A percentile compares a stretch with the other conserved stretches of the same genome.
phyloP scores from a whole-genome alignment of 2,888 invertebrate species.

The Sarcophaga rosellei region DNA sequence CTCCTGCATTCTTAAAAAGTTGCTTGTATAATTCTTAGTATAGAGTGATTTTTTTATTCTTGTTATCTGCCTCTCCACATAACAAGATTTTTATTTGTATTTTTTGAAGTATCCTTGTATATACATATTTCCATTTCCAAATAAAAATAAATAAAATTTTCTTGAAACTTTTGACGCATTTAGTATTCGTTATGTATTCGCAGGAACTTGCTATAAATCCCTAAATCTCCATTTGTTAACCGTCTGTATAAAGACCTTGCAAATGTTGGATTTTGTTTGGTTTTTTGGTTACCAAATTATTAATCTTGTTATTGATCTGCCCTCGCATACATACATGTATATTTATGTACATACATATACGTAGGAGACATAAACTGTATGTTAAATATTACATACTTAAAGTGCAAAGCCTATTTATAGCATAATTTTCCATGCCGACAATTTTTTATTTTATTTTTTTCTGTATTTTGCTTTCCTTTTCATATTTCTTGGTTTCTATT shows the following conservation, averaged over 20 bases:
- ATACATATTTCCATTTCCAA: too few species aligned
- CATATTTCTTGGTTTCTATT: conserved; percentile 8
- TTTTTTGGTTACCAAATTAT: neutral
- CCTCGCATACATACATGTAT: neutral
- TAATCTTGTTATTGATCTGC: neutral
- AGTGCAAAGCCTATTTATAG: conserved; percentile 61
- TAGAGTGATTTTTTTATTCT: too few species aligned
- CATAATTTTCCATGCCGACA: conserved; percentile 29
- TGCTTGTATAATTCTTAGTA: too few species aligned
- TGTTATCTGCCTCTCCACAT: too few species aligned
- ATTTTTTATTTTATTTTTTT: neutral
- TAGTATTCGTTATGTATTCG: neutral
- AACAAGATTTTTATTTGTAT: too few species aligned
- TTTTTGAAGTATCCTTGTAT: too few species aligned
- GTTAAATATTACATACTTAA: conserved; percentile 54
- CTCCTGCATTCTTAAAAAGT: too few species aligned
- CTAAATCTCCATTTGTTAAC: neutral
- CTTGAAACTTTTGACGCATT: neutral
- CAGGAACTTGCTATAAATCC: neutral
- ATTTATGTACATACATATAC: neutral
- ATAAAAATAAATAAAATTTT: too few species aligned
- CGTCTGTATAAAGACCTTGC: neutral
- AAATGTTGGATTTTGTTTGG: neutral
- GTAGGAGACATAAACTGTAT: conserved; percentile 7
- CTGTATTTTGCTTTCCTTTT: neutral